phyloP scores from a whole-genome alignment of 2,888 invertebrate genomes.

The Thereva nobilitata region DNA sequence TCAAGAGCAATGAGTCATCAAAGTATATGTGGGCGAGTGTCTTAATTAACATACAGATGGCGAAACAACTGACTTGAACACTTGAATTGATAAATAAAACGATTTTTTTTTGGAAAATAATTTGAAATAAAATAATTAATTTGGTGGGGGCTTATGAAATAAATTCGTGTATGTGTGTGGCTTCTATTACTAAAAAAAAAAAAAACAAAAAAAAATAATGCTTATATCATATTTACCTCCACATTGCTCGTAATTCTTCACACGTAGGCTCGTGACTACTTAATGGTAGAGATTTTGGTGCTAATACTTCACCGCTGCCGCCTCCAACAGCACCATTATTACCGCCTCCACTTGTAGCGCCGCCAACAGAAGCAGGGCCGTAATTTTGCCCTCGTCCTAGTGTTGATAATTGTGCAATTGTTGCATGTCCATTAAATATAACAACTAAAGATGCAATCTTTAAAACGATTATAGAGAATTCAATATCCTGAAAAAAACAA shows the following conservation, averaged over 20 bases:
- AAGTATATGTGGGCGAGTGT: too few species aligned
- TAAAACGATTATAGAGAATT: too few species aligned
- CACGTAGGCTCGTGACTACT: constrained; percentile 73
- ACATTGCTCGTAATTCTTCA: constrained; percentile 87
- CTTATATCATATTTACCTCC: constrained; percentile 63
- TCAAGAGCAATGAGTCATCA: too few species aligned
- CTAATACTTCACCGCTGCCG: constrained; percentile 51
- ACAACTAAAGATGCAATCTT: too few species aligned
- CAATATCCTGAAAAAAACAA: too few species aligned
- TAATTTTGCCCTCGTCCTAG: constrained; percentile 28
- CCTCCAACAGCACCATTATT: constrained; percentile 19
- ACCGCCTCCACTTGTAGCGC: constrained; percentile 27
- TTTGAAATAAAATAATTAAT: too few species aligned
- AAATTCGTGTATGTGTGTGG: too few species aligned
- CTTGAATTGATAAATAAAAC: too few species aligned
- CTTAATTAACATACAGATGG: too few species aligned
- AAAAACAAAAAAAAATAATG: neutral
- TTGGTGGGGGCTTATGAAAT: too few species aligned
- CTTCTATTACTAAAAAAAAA: neutral
- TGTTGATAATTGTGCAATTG: constrained; percentile 26
- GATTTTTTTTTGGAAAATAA: too few species aligned
- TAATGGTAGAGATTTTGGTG: constrained; percentile 51
- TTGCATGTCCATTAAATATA: neutral
- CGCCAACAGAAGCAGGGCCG: constrained; percentile 25
- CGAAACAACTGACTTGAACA: too few species aligned